These are phyloP conservation scores for Ptilorrhoa leucosticta DNA, from an alignment of 2,113 vertebrate species.

Conservation along the genomic window DNA sequence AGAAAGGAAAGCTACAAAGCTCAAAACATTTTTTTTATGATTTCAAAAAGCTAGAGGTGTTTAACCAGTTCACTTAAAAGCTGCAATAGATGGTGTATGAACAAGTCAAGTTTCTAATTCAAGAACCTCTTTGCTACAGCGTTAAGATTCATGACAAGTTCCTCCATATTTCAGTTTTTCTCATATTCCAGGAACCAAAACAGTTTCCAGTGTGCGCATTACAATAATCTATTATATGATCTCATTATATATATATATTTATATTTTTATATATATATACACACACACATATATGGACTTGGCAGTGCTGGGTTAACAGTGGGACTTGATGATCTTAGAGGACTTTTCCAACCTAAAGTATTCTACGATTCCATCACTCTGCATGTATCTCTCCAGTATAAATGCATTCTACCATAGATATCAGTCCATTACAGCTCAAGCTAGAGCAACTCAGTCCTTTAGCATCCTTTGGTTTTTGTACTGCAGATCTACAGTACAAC, in stretches of 20 bases:
- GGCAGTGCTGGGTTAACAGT: background rate
- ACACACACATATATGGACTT: background rate
- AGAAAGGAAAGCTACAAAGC: background rate
- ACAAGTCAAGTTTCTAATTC: background rate
- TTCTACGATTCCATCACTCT: background rate
- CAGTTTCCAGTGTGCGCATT: background rate
- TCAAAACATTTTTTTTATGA: background rate
- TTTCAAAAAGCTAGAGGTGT: background rate
- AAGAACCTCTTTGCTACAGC: background rate
- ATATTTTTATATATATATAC: rapidly evolving
- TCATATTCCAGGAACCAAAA: background rate
- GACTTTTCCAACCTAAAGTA: background rate
- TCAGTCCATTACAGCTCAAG: background rate
- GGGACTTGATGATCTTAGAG: background rate
- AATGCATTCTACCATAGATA: background rate
- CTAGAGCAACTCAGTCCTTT: background rate
- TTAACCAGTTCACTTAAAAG: background rate
- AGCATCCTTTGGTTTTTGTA: background rate
- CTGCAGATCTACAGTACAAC: background rate
- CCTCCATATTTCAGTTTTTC: background rate
- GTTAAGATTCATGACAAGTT: background rate
- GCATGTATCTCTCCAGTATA: background rate
- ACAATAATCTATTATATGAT: background rate
- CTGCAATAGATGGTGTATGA: background rate
- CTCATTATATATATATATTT: background rate